phyloP scores from a whole-genome alignment of 2,888 invertebrate species.

The Scaptomyza polygonia region DNA sequence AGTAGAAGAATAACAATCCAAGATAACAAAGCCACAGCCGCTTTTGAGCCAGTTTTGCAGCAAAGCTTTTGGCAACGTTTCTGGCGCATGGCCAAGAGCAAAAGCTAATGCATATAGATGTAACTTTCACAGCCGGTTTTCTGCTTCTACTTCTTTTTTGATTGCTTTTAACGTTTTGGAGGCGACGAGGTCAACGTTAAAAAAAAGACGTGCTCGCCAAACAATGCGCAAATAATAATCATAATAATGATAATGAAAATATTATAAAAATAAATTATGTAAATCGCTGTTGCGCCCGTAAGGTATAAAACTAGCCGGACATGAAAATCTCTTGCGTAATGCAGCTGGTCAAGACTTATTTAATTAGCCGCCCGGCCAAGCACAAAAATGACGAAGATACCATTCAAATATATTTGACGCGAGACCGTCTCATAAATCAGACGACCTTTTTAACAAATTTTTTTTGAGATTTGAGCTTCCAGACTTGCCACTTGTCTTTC shows the following conservation, averaged over 20 bases:
- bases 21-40: slow-evolving; percentile 26
- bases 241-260: slow-evolving; percentile 63
- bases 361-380: slow-evolving; percentile 47
- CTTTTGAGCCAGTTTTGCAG: slow-evolving; percentile 33
- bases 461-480: slow-evolving; percentile 20
- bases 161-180: background rate
- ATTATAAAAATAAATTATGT: slow-evolving; percentile 69
- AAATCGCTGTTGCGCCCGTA: slow-evolving; percentile 54
- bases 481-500: slow-evolving; percentile 2
- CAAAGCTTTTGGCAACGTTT: slow-evolving; percentile 37
- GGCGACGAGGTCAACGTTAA: slow-evolving; percentile 33
- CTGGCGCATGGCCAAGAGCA: slow-evolving; percentile 68
- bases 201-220: slow-evolving; percentile 54
- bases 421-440: slow-evolving; percentile 31
- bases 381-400: slow-evolving; percentile 17
- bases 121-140: slow-evolving; percentile 58
- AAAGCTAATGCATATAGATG: slow-evolving; percentile 37
- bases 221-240: slow-evolving; percentile 57
- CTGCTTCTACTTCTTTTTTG: background rate
- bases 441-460: slow-evolving; percentile 40
- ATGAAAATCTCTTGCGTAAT: slow-evolving; percentile 55
- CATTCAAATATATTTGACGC: slow-evolving; percentile 21
- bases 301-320: slow-evolving; percentile 52
- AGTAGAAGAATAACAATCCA: slow-evolving; percentile 2
- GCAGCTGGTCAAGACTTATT: slow-evolving; percentile 40